Conservation (phyloP, 2,888 invertebrate genomes). For the Beris morrisii region DNA sequence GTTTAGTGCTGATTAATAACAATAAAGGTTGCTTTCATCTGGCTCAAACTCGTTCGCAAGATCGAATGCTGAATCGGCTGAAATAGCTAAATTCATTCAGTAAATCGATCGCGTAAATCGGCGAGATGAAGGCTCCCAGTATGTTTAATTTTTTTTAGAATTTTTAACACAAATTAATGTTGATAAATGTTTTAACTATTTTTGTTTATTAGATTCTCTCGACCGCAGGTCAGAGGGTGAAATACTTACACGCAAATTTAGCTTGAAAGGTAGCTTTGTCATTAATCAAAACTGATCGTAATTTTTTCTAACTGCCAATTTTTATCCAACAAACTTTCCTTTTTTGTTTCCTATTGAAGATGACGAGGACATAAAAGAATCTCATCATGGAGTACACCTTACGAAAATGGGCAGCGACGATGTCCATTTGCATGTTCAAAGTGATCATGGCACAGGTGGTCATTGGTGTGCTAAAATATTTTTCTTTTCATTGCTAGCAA, state of each 20-base stretch:
- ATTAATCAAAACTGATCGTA: not conserved
- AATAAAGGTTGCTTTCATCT: too few relatives aligned
- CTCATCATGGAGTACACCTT: slow-evolving; percentile 54
- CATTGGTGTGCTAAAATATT: slow-evolving; percentile 83
- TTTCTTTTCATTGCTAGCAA: slow-evolving; percentile 74
- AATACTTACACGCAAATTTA: slow-evolving; percentile 50
- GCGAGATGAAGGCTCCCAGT: too few relatives aligned
- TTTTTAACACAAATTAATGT: slow-evolving; percentile 4
- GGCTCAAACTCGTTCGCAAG: too few relatives aligned
- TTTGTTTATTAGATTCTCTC: slow-evolving; percentile 47
- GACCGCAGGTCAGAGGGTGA: slow-evolving; percentile 55
- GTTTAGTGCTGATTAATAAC: too few relatives aligned
- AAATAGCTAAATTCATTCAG: too few relatives aligned
- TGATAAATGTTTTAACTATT: slow-evolving; percentile 7
- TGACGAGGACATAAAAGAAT: slow-evolving; percentile 49
- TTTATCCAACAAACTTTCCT: not conserved
- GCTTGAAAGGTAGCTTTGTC: slow-evolving; percentile 46
- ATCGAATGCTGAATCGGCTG: too few relatives aligned
- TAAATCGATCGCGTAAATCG: too few relatives aligned
- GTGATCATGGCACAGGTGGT: slow-evolving; percentile 76
- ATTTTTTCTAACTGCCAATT: not conserved
- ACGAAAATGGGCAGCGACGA: slow-evolving; percentile 64
- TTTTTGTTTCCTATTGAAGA: not conserved
- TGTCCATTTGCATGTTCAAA: slow-evolving; percentile 75
- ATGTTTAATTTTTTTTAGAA: too few relatives aligned